phyloP scores from a whole-genome alignment of 2,888 invertebrate genomes.

The Coelogynopora nodosa region DNA sequence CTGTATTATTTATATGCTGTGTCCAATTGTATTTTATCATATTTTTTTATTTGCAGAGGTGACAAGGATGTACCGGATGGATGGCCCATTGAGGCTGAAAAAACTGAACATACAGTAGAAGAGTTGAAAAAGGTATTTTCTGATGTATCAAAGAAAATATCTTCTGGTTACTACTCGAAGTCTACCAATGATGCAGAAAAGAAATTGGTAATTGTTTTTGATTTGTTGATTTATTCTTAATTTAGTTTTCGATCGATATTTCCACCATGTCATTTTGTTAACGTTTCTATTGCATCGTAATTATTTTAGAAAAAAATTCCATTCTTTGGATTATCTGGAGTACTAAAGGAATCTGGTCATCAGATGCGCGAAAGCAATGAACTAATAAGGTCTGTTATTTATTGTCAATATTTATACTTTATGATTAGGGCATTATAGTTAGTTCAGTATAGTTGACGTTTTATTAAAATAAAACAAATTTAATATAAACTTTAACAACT shows the following conservation, averaged over 20 bases:
- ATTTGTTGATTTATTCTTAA: too few species aligned
- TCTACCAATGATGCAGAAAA: background rate
- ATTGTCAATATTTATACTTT: too few species aligned
- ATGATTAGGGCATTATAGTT: too few species aligned
- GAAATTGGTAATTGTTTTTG: background rate
- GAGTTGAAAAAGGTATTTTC: background rate
- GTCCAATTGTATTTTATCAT: too few species aligned
- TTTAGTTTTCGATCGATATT: too few species aligned
- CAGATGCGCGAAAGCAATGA: background rate
- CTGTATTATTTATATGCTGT: too few species aligned
- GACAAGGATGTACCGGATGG: background rate
- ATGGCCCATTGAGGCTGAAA: background rate
- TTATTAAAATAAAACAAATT: too few species aligned
- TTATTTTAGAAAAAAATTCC: background rate
- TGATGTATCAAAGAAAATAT: background rate
- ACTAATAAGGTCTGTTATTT: background rate
- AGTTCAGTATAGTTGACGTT: too few species aligned
- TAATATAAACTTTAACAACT: too few species aligned
- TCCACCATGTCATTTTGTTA: too few species aligned
- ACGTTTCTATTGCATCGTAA: background rate
- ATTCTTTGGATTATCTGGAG: background rate
- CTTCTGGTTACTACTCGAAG: background rate
- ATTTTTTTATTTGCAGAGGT: background rate
- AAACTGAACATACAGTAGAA: background rate
- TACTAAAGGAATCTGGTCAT: background rate